phyloP scores from a whole-genome alignment of 2,888 invertebrate species.

The Onthophagus sagittarius region DNA sequence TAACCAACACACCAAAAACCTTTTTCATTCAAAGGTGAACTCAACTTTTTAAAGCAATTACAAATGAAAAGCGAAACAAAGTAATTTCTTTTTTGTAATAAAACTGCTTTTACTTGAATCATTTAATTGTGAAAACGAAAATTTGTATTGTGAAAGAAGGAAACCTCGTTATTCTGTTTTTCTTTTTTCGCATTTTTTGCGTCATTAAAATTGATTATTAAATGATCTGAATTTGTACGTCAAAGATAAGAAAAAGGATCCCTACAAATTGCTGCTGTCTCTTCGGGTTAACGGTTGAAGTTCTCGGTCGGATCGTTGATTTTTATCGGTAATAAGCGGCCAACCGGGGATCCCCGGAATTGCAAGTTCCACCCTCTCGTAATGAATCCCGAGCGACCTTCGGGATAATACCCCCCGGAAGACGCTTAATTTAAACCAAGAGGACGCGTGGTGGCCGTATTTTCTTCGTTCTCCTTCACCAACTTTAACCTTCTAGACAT shows the following conservation, averaged over 20 bases:
- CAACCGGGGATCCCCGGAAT: neutral
- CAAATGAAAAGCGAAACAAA: neutral
- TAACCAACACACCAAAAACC: neutral
- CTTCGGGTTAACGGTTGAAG: neutral
- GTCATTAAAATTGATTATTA: neutral
- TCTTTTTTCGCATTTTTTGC: too few species aligned
- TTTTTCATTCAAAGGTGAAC: neutral
- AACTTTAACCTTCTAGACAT: neutral
- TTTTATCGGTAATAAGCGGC: neutral
- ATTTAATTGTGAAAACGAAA: neutral
- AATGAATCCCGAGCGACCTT: neutral
- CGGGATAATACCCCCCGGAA: neutral
- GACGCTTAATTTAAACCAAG: neutral
- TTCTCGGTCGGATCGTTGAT: neutral
- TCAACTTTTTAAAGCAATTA: neutral
- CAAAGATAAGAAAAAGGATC: constrained; percentile 13
- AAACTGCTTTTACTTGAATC: neutral
- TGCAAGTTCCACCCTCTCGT: neutral
- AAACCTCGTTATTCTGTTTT: too few species aligned
- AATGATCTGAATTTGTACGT: neutral
- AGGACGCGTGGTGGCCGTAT: neutral
- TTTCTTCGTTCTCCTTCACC: neutral
- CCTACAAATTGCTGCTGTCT: constrained; percentile 1
- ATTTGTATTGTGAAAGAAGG: too few species aligned
- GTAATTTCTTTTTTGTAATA: neutral